Evolutionary conservation across 2,113 vertebrate genomes (phyloP).

Genomic region (Physeter macrocephalus): DNA sequence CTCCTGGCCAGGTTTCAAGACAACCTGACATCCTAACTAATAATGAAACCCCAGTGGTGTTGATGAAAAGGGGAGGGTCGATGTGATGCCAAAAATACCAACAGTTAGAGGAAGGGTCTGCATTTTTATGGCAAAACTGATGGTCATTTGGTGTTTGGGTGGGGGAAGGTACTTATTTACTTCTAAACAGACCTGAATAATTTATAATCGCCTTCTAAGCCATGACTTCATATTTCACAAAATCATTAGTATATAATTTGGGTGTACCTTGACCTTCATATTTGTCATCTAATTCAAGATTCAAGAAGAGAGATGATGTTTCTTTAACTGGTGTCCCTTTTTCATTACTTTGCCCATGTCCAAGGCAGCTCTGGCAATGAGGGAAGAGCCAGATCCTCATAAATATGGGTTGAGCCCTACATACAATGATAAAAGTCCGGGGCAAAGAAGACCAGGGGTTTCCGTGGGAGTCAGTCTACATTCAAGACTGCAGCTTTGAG

Average conservation of each 20-base stretch:
- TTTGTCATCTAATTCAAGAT: not conserved
- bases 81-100: not conserved
- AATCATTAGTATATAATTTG: not conserved
- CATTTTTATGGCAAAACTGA: conserved; percentile 43
- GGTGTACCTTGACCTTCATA: not conserved
- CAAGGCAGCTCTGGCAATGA: not conserved
- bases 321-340: not conserved
- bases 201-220: conserved; percentile 30
- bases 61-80: not conserved
- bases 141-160: not conserved
- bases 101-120: not conserved
- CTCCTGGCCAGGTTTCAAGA: conserved; percentile 38
- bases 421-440: conserved; percentile 35
- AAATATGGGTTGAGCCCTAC: not conserved
- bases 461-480: conserved; percentile 2
- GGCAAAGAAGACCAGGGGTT: conserved; percentile 11
- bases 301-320: not conserved
- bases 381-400: conserved; percentile 26
- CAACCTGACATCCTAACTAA: conserved; percentile 26
- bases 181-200: conserved; percentile 46
- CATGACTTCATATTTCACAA: not conserved
- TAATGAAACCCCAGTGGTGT: not conserved
- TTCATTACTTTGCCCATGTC: conserved; percentile 33
- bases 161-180: not conserved
- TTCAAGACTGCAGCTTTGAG: not conserved